These are phyloP conservation scores for Leucophora obtusa DNA, from an alignment of 2,888 invertebrate genomes.

Conservation along the genomic window DNA sequence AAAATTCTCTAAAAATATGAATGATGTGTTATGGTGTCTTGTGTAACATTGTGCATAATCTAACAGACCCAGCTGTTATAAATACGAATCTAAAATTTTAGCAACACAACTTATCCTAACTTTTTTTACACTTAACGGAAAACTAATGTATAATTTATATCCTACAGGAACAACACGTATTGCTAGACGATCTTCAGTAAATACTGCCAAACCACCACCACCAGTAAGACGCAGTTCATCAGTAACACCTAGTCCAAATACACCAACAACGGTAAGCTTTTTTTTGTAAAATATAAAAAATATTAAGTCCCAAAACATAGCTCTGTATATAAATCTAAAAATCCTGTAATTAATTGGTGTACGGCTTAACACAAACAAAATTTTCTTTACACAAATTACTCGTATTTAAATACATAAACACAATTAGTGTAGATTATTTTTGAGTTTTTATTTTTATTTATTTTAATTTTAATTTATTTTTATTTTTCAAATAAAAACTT, in stretches of 20 bases:
- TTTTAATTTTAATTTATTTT: slow-evolving; percentile 30
- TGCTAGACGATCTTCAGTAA: slow-evolving; percentile 78
- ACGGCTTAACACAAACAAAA: slow-evolving; percentile 27
- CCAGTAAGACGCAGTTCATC: slow-evolving; percentile 90
- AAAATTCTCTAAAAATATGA: slow-evolving; percentile 23
- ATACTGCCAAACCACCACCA: slow-evolving; percentile 85
- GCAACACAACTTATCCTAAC: not conserved
- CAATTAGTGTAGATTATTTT: slow-evolving; percentile 11
- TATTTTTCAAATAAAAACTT: slow-evolving; percentile 43
- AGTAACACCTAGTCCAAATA: slow-evolving; percentile 77
- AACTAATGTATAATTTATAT: slow-evolving; percentile 33
- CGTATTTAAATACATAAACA: slow-evolving; percentile 13
- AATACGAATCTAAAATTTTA: slow-evolving; percentile 30
- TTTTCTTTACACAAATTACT: slow-evolving; percentile 8
- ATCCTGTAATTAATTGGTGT: slow-evolving; percentile 19
- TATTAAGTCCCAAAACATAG: not conserved
- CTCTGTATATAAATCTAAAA: not conserved
- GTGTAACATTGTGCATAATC: slow-evolving; percentile 63
- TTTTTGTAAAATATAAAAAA: not conserved
- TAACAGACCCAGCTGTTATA: slow-evolving; percentile 58
- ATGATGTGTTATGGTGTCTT: slow-evolving; percentile 66
- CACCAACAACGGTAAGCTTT: slow-evolving; percentile 73
- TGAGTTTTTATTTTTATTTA: slow-evolving; percentile 4
- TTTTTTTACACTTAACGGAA: not conserved
- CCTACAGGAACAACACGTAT: slow-evolving; percentile 74